Evolutionary conservation across 2,113 vertebrate species (phyloP), one percentile per base, ranked within the genome.

Genomic region (Mustela lutreola): DNA sequence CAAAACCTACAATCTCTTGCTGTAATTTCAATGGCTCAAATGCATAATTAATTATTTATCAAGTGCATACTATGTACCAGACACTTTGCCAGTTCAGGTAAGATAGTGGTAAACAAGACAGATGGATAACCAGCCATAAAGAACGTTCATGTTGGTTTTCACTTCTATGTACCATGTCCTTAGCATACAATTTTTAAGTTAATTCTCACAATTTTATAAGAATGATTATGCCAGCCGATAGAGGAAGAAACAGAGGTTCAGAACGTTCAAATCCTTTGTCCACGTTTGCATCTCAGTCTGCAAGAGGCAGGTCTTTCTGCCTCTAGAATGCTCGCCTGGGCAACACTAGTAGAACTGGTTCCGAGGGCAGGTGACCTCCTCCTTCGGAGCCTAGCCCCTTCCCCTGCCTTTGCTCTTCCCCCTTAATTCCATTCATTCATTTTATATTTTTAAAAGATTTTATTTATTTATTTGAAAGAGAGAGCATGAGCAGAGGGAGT

Each of bases 1-100:
- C 7, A 90, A 82, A 86, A 62, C 14, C 26, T 75, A 75, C 1
- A 85, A 31, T 11, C 24, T 6, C 33, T 65, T 86, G 39, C 36
- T 91, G 5, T 88, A 56, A 81, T 94, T 70, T 96, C n/a, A 78
- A 56, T 62, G 71, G 50, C 60, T 97, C 16, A 73, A 28, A 33
- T 71, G 58, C 11, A 19, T 53, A 81, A 88, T 42, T 75, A 75
- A 18, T 21, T 85, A 56, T 67, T 85, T 78, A 81, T 42, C 33
- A 63, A 42, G 36, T 33, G 22, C 65, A 31, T 76, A n/a, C 60
- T 65, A 7, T 78, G 18, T 56, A 11, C 24, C 50, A 60, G 70
- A 62, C 7, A 33, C 24, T 81, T 85, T 56, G 45, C 58, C 48
- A 71, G 11, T 28, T 89, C 75, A 81, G 75, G 91, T 33, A 63